Conservation (phyloP, 1,140 invertebrate species). For the Drosophila bocki region DNA sequence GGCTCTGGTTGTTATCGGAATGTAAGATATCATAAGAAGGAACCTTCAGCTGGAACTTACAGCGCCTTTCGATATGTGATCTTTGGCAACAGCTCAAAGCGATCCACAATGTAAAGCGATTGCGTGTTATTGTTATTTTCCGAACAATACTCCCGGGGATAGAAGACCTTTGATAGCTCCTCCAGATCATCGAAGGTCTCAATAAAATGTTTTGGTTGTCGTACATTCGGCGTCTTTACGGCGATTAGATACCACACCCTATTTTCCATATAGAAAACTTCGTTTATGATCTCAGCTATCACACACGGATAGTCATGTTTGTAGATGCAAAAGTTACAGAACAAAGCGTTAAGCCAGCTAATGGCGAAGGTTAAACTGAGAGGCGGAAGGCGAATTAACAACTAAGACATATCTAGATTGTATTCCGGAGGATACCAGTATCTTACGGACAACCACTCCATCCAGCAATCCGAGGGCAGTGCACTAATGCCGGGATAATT, state of each 20-base stretch:
- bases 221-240: slow-evolving; percentile 27
- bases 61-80: slow-evolving; percentile 70
- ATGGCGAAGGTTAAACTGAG: slow-evolving; percentile 42
- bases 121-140: slow-evolving; percentile 50
- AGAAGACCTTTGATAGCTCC: slow-evolving; percentile 30
- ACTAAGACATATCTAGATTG: background rate
- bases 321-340: slow-evolving; percentile 69
- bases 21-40: background rate
- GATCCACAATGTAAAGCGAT: slow-evolving; percentile 47
- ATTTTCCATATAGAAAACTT: slow-evolving; percentile 60
- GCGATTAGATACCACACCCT: slow-evolving; percentile 52
- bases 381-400: background rate
- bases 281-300: slow-evolving; percentile 28
- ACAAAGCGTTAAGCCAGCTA: slow-evolving; percentile 59
- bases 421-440: slow-evolving; percentile 54
- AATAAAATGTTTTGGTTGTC: background rate
- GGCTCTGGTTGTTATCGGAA: slow-evolving; percentile 31
- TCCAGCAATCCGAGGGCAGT: slow-evolving; percentile 62
- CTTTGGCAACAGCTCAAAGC: slow-evolving; percentile 30
- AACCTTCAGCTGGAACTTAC: slow-evolving; percentile 37
- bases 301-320: slow-evolving; percentile 1
- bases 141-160: slow-evolving; percentile 53
- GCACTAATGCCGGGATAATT: slow-evolving; percentile 60
- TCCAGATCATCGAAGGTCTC: slow-evolving; percentile 54
- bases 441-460: slow-evolving; percentile 55